A percentile compares a stretch with the other conserved stretches of the same genome.
Evolutionary conservation across 2,797 vertebrate species (phyloP).

Genomic region (Acanthiza pusilla): DNA sequence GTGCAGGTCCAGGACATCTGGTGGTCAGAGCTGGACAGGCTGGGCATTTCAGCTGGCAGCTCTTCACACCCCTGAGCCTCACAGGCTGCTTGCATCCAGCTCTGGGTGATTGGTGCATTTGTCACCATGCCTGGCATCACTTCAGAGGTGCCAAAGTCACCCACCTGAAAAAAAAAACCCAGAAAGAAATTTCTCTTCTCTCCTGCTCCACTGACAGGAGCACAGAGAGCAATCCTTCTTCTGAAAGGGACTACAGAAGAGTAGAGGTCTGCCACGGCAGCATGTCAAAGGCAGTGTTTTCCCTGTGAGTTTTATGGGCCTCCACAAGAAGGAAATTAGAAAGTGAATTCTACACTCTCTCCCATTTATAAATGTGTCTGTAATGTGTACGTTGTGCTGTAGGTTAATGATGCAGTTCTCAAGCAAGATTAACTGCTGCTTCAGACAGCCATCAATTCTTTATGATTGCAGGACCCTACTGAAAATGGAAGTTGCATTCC

Average conservation of each 20-base stretch:
- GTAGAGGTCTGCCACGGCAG: background rate
- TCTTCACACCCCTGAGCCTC: background rate
- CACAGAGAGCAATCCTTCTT: background rate
- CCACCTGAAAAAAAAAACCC: background rate
- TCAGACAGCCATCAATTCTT: constrained; percentile 54
- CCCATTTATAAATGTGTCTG: constrained; percentile 32
- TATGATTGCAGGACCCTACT: constrained; percentile 38
- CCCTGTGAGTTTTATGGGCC: constrained; percentile 21
- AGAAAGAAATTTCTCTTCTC: background rate
- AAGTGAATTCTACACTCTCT: constrained; percentile 23
- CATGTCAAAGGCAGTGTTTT: background rate
- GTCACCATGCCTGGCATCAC: background rate
- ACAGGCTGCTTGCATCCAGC: background rate
- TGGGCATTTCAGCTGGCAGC: background rate
- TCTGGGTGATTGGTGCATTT: background rate
- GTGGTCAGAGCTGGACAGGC: background rate
- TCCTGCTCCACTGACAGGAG: background rate
- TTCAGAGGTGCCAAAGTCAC: background rate
- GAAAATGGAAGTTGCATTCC: constrained; percentile 11
- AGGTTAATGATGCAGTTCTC: constrained; percentile 59
- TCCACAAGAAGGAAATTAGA: constrained; percentile 44
- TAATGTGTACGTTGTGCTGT: constrained; percentile 29
- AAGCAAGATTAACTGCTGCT: constrained; percentile 51
- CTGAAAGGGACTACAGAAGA: background rate
- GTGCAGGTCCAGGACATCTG: background rate